Conservation (phyloP, 2,113 vertebrate species). For the Tursiops truncatus region DNA sequence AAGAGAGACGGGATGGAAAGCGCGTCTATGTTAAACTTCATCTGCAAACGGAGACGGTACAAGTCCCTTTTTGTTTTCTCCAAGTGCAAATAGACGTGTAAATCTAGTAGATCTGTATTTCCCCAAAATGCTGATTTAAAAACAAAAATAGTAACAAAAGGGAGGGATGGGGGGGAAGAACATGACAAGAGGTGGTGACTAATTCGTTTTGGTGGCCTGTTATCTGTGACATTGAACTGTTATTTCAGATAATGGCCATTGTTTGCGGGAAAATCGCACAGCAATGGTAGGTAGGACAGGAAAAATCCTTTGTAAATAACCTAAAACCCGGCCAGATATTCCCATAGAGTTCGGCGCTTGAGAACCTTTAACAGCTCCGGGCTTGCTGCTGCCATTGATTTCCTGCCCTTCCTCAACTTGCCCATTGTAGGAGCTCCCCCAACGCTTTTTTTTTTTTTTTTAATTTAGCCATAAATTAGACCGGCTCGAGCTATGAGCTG, state of each 20-base stretch:
- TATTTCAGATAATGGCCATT: slow-evolving; percentile 96
- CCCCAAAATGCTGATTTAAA: slow-evolving; percentile 73
- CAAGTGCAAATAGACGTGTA: slow-evolving; percentile 48
- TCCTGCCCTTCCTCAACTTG: slow-evolving; percentile 92
- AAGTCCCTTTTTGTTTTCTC: slow-evolving; percentile 62
- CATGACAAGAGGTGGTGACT: slow-evolving; percentile 92
- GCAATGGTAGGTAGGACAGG: slow-evolving; percentile 89
- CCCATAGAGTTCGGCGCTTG: slow-evolving; percentile 89
- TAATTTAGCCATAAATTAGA: slow-evolving; percentile 99
- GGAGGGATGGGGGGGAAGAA: slow-evolving; percentile 76
- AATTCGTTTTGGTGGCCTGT: slow-evolving; percentile 90
- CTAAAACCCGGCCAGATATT: slow-evolving; percentile 88
- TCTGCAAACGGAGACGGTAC: not conserved
- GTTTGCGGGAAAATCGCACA: slow-evolving; percentile 87
- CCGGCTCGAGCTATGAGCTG: slow-evolving; percentile 96
- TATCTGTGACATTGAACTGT: slow-evolving; percentile 97
- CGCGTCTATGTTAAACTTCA: not conserved
- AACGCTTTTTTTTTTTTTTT: slow-evolving; percentile 80
- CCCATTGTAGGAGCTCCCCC: slow-evolving; percentile 89
- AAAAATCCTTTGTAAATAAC: slow-evolving; percentile 94
- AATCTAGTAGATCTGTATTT: slow-evolving; percentile 42
- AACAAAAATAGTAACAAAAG: slow-evolving; percentile 78
- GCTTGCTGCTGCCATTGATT: slow-evolving; percentile 91
- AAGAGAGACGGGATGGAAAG: not conserved
- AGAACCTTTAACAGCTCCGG: slow-evolving; percentile 88